Evolutionary conservation across 2,888 invertebrate genomes (phyloP).

Genomic region (Yponomeuta malinellus): DNA sequence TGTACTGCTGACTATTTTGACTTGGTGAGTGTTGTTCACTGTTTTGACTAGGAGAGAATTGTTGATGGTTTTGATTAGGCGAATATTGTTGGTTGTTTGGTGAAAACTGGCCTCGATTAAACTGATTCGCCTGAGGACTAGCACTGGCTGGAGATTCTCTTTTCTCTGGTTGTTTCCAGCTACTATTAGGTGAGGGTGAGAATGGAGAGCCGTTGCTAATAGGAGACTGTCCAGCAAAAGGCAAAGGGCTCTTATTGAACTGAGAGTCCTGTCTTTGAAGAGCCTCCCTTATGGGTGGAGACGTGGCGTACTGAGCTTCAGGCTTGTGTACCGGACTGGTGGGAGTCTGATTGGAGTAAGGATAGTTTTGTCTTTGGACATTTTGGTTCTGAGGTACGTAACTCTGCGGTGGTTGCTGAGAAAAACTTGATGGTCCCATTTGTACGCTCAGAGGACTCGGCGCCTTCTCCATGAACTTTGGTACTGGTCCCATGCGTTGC

Average conservation of each 20-base stretch:
- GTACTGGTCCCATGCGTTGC: conserved; percentile 64
- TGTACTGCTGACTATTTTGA: conserved; percentile 20
- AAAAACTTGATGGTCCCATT: conserved; percentile 53
- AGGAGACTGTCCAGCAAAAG: conserved; percentile 54
- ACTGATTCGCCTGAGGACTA: conserved; percentile 39
- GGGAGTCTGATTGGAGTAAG: conserved; percentile 48
- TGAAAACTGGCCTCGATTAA: conserved; percentile 48
- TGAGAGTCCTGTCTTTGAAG: conserved; percentile 68
- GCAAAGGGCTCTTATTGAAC: conserved; percentile 70
- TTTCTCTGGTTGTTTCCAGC: conserved; percentile 66
- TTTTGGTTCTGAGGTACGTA: conserved; percentile 50
- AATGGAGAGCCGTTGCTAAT: conserved; percentile 44
- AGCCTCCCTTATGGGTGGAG: conserved; percentile 54
- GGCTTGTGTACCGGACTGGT: conserved; percentile 68
- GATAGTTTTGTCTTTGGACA: conserved; percentile 38
- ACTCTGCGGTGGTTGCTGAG: conserved; percentile 59
- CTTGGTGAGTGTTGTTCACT: conserved; percentile 38
- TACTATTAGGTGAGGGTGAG: conserved; percentile 62
- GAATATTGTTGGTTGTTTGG: conserved; percentile 28
- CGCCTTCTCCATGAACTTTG: conserved; percentile 64
- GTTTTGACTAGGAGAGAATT: conserved; percentile 12
- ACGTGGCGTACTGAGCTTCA: conserved; percentile 64
- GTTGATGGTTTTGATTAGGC: conserved; percentile 23
- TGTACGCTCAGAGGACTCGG: conserved; percentile 69
- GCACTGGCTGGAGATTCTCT: conserved; percentile 54